These are phyloP conservation scores for roundworm (Caenorhabditis elegans) DNA, from an alignment of 1,140 invertebrate species.

Conservation along the genomic window DNA sequence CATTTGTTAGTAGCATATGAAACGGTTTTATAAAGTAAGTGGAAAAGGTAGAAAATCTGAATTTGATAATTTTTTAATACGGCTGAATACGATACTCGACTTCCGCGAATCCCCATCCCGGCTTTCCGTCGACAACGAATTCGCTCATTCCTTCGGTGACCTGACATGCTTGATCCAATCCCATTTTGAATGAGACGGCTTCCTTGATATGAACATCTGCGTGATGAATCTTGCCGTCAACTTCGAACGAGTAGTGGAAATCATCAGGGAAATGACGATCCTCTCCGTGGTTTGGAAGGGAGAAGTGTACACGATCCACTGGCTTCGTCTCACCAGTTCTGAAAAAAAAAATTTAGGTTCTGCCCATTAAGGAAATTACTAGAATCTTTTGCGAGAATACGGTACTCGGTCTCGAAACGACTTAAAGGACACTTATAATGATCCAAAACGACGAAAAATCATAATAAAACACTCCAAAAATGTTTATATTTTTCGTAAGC, in stretches of 20 bases:
- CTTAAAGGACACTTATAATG: too few relatives aligned
- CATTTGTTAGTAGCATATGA: too few relatives aligned
- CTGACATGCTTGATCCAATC: slow-evolving; percentile 20
- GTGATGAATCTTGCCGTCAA: slow-evolving; percentile 31
- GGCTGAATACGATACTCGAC: slow-evolving; percentile 56
- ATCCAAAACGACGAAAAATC: too few relatives aligned
- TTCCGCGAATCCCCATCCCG: slow-evolving; percentile 55
- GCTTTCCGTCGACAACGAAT: slow-evolving; percentile 53
- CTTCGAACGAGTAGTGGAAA: slow-evolving; percentile 53
- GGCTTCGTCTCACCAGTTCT: slow-evolving; percentile 51
- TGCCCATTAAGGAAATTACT: background rate
- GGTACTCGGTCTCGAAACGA: too few relatives aligned
- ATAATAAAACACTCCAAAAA: too few relatives aligned
- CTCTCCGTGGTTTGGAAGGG: slow-evolving; percentile 54
- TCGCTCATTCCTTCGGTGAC: slow-evolving; percentile 56
- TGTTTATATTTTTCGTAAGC: too few relatives aligned
- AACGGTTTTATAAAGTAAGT: background rate
- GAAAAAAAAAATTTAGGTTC: slow-evolving; percentile 30
- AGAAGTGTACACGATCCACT: slow-evolving; percentile 53
- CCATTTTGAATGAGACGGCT: slow-evolving; percentile 55
- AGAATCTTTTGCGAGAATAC: too few relatives aligned
- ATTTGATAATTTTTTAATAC: slow-evolving; percentile 44
- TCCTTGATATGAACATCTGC: slow-evolving; percentile 51
- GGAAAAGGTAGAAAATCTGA: background rate
- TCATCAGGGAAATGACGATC: slow-evolving; percentile 54